phyloP scores from a whole-genome alignment of 2,113 vertebrate genomes.

The Melanerpes formicivorus region DNA sequence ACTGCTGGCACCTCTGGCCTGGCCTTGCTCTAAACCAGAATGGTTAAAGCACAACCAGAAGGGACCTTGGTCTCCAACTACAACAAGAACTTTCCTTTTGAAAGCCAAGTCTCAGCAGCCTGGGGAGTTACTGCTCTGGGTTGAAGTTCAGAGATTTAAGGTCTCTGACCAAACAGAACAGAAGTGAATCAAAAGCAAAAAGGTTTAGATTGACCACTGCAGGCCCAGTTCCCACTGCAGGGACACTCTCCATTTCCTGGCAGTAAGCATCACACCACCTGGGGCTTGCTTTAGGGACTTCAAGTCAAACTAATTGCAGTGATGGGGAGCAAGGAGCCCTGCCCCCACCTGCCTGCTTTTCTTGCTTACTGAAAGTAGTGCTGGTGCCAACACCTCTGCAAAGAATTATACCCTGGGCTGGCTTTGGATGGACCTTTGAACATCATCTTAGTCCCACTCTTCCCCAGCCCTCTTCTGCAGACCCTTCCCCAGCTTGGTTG shows the following conservation, averaged over 20 bases:
- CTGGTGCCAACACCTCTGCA: not conserved
- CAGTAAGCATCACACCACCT: not conserved
- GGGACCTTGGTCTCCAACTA: not conserved
- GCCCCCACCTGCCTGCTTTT: not conserved
- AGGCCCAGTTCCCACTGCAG: not conserved
- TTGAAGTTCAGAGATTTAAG: not conserved
- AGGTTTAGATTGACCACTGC: not conserved
- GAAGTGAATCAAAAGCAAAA: not conserved
- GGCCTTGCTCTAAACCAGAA: not conserved
- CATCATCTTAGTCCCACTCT: not conserved
- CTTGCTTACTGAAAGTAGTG: not conserved
- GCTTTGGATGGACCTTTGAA: not conserved
- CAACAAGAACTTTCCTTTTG: not conserved
- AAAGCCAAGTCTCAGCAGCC: not conserved
- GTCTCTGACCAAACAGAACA: not conserved
- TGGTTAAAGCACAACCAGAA: not conserved
- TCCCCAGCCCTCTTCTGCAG: not conserved
- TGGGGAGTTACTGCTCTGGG: not conserved
- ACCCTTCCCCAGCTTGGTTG: not conserved
- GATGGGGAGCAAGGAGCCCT: not conserved
- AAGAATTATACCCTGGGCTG: not conserved
- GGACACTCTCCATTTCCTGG: not conserved
- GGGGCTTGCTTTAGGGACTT: not conserved
- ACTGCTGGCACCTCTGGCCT: not conserved
- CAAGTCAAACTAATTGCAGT: not conserved